These are phyloP conservation scores for Aphelenchoides besseyi DNA, from an alignment of 1,140 invertebrate genomes.

Conservation along the genomic window DNA sequence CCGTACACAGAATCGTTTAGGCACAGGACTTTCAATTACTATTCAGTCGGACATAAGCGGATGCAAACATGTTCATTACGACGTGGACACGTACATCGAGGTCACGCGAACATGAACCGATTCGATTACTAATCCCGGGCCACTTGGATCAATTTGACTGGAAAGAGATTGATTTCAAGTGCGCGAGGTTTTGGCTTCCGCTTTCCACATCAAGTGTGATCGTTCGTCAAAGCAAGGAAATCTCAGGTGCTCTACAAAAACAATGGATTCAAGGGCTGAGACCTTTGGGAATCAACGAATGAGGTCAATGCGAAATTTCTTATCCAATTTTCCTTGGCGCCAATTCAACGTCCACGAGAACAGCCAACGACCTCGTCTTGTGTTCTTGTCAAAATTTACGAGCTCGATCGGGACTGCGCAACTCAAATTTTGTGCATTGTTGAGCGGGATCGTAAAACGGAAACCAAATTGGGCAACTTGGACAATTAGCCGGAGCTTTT, in stretches of 20 bases:
- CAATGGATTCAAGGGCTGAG: background rate
- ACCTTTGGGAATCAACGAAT: background rate
- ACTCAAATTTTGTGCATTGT: background rate
- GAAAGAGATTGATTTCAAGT: background rate
- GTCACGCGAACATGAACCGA: background rate
- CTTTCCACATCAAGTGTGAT: no score
- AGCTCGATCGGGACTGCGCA: background rate
- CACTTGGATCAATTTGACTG: background rate
- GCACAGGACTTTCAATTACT: background rate
- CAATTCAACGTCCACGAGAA: background rate
- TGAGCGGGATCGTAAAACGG: background rate
- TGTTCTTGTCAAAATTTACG: background rate
- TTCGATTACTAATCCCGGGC: background rate
- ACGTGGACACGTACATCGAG: background rate
- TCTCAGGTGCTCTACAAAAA: background rate
- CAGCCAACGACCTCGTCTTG: background rate
- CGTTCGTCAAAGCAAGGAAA: background rate
- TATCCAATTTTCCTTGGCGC: background rate
- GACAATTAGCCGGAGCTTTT: background rate
- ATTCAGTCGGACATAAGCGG: background rate
- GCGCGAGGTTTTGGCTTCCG: background rate
- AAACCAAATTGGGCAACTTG: background rate
- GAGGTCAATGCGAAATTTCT: background rate
- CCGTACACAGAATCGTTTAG: no score
- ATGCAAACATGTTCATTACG: background rate